Evolutionary conservation across 1,140 invertebrate species (phyloP).

Genomic region (Phortica variegata): DNA sequence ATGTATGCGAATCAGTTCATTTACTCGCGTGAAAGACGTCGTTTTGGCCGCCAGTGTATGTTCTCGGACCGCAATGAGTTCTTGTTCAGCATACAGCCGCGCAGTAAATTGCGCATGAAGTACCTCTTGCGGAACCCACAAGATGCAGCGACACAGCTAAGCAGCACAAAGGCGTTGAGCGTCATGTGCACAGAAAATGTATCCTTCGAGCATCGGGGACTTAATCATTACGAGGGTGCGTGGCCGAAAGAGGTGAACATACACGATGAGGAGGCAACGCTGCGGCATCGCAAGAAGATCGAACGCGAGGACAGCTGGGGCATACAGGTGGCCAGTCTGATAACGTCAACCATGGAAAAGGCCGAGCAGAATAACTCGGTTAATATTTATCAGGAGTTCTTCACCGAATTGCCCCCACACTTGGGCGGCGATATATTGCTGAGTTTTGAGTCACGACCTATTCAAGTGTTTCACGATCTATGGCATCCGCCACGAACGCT

Average conservation of each 20-base stretch:
- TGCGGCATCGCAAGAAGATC: constrained; percentile 82
- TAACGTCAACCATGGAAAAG: constrained; percentile 41
- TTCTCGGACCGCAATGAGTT: constrained; percentile 72
- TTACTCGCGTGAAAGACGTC: constrained; percentile 65
- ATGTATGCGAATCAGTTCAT: no score
- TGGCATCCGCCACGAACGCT: constrained; percentile 63
- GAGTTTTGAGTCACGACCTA: constrained; percentile 10
- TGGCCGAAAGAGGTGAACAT: constrained; percentile 91
- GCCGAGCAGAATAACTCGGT: constrained; percentile 85
- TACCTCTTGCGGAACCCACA: constrained; percentile 72
- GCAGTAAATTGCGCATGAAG: constrained; percentile 57
- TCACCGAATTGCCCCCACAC: constrained; percentile 59
- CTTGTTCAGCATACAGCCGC: constrained; percentile 66
- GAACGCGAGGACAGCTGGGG: constrained; percentile 84
- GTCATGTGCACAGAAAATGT: constrained; percentile 62
- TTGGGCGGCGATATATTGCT: constrained; percentile 6
- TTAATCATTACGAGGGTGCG: constrained; percentile 88
- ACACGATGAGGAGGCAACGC: constrained; percentile 78
- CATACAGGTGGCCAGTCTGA: constrained; percentile 13
- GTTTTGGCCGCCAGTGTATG: constrained; percentile 68
- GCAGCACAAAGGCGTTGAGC: constrained; percentile 62
- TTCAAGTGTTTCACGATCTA: constrained; percentile 20
- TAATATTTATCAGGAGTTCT: constrained; percentile 85
- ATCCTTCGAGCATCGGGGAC: constrained; percentile 60
- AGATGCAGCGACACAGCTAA: constrained; percentile 63